Base-by-base conservation (phyloP, 2,797 vertebrate genomes). In the Brotogeris chrysoptera region DNA sequence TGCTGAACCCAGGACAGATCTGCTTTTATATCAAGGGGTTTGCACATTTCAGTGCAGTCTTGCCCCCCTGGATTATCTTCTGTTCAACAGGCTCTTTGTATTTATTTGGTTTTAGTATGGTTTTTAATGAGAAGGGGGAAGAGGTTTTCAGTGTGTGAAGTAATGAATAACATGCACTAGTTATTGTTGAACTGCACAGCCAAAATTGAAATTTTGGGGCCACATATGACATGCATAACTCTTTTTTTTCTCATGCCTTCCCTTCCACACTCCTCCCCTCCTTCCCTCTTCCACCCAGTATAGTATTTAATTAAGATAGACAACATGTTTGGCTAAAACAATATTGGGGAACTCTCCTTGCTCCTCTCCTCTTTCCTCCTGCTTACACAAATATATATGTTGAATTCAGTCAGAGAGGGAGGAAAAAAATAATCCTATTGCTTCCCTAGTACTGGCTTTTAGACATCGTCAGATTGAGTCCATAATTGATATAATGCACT, bases 201-300 rank as follows among this genome's bases (percentile, higher is more conserved):
- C 23, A 53, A 65, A 70, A 52, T 43, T 21, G 24, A n/a, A 70
- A 15, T 38, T 25, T 30, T 52, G 8, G 13, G 46, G 55, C 32
- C 9, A 6, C 1, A 0, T 61, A 41, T 7, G 3, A 3, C 25
- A 13, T 23, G 5, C 9, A 8, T 55, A 43, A 16, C 32, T 59
- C 19, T 63, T n/a, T 49, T 49, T 6, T 43, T 46, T 50, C 15
- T 71, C 12, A 13, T 11, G 7, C 3, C 3, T 59, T 36, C 55
- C 23, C 15, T 24, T 59, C n/a, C n/a, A 59, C 1, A 13, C 10
- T 5, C 3, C 14, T 16, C 16, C 13, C 34, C 21, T 16, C 25
- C 8, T 23, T 52, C 24, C 24, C 27, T 9, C 28, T 15, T 13
- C 28, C 70, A 11, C 17, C 8, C 36, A n/a, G n/a, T n/a, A 34